Percentiles rank a stretch among this genome's conserved stretches.
Conservation (phyloP, 2,113 vertebrate species). For the Salvelinus namaycush region DNA sequence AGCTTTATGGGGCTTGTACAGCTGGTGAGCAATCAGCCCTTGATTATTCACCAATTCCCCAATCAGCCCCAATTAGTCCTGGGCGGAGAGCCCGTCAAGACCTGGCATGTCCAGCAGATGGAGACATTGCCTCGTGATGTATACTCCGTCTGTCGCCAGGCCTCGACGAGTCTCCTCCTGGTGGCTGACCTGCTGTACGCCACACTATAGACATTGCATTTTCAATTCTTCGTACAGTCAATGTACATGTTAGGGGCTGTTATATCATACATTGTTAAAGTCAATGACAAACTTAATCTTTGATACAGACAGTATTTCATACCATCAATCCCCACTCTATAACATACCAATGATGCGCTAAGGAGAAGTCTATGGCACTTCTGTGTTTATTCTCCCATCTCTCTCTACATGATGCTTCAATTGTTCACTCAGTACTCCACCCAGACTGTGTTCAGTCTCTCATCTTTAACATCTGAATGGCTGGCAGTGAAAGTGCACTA, state of each 20-base stretch:
- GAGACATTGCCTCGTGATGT: too few species aligned
- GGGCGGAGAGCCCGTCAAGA: too few species aligned
- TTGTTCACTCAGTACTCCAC: constrained; percentile 49
- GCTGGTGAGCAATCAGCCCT: too few species aligned
- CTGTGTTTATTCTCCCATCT: constrained; percentile 8
- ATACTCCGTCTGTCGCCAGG: too few species aligned
- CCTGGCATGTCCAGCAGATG: too few species aligned
- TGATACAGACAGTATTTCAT: not conserved
- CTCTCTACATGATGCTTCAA: constrained; percentile 54
- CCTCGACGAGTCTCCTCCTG: too few species aligned
- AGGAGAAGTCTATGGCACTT: not conserved
- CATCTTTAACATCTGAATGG: constrained; percentile 38
- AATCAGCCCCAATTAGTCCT: too few species aligned
- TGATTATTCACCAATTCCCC: too few species aligned
- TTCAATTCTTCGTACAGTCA: too few species aligned
- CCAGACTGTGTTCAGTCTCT: constrained; percentile 58
- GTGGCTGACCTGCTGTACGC: too few species aligned
- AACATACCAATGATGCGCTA: not conserved
- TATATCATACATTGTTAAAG: not conserved
- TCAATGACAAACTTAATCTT: not conserved
- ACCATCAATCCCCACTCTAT: not conserved
- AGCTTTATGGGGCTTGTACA: too few species aligned
- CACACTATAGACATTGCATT: too few species aligned
- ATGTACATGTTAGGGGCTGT: not conserved
- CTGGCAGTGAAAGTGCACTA: constrained; percentile 20